Percentiles rank a stretch among this genome's conserved stretches.
Evolutionary conservation across 2,888 invertebrate species (phyloP).

Genomic region (Drosophila testacea): DNA sequence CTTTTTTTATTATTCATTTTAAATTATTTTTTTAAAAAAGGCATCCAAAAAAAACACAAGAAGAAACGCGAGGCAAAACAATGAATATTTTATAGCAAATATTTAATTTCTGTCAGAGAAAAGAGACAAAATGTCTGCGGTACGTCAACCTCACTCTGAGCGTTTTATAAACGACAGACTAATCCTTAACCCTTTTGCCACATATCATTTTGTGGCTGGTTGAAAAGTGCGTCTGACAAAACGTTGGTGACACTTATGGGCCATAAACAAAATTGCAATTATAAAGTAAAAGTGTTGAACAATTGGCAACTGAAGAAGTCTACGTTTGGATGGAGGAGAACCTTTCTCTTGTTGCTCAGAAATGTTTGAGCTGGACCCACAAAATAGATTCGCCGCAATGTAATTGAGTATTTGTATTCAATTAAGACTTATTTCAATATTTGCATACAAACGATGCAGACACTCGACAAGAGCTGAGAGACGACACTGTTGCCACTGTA

Average conservation of each 20-base stretch:
- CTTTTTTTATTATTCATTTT: background rate
- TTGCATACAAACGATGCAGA: conserved; percentile 73
- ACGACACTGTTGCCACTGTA: conserved; percentile 33
- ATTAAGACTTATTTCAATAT: conserved; percentile 84
- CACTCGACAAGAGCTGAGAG: conserved; percentile 42
- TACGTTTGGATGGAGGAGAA: background rate
- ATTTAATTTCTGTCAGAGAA: background rate
- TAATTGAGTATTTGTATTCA: conserved; percentile 84
- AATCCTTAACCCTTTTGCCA: conserved; percentile 30
- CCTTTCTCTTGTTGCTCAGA: background rate
- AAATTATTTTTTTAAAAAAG: background rate
- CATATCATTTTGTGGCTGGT: conserved; percentile 13
- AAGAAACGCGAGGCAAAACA: too few relatives aligned
- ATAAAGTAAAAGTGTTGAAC: conserved; percentile 55
- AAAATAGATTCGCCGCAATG: conserved; percentile 81
- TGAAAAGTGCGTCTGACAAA: conserved; percentile 33
- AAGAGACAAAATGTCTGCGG: too few relatives aligned
- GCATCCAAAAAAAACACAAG: too few relatives aligned
- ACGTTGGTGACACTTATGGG: conserved; percentile 42
- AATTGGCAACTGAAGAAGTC: conserved; percentile 37
- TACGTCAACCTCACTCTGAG: background rate
- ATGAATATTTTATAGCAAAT: background rate
- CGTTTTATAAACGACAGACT: conserved; percentile 24
- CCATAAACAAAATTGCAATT: conserved; percentile 67
- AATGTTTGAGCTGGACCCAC: conserved; percentile 70